phyloP scores from a whole-genome alignment of 2,888 invertebrate genomes.

The Chymomyza caudatula region DNA sequence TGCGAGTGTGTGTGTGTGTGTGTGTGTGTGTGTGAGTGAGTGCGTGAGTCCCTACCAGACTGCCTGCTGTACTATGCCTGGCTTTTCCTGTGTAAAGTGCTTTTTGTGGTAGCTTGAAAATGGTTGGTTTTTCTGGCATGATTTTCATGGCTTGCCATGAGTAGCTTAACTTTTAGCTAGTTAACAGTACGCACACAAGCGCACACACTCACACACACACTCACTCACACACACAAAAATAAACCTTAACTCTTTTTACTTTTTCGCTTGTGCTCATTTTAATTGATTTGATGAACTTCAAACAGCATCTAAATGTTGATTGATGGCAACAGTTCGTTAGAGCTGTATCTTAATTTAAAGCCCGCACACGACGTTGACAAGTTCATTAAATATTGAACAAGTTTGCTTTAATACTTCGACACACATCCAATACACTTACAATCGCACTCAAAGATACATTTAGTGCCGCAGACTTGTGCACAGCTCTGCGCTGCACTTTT shows the following conservation, averaged over 20 bases:
- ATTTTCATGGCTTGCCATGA: neutral
- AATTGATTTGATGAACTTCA: constrained; percentile 18
- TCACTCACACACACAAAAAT: too few species aligned
- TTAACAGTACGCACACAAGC: neutral
- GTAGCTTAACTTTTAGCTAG: constrained; percentile 11
- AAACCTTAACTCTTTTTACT: too few species aligned
- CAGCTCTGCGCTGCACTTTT: neutral
- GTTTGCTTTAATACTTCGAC: constrained; percentile 1
- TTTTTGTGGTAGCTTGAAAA: constrained; percentile 9
- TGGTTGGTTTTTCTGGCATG: constrained; percentile 4
- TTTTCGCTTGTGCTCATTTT: constrained; percentile 3
- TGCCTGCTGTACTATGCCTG: neutral
- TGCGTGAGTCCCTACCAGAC: neutral
- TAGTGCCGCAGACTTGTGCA: too few species aligned
- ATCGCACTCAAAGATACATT: neutral
- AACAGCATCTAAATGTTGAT: constrained; percentile 22
- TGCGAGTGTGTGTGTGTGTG: neutral
- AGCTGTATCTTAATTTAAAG: neutral
- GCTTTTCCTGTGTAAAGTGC: constrained; percentile 5
- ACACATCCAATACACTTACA: neutral
- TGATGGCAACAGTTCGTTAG: constrained; percentile 15
- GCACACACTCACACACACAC: neutral
- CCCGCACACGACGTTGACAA: neutral
- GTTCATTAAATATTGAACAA: constrained; percentile 6
- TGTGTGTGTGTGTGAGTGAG: neutral